Conservation (phyloP, 2,888 invertebrate species). For the Macaria liturata region DNA sequence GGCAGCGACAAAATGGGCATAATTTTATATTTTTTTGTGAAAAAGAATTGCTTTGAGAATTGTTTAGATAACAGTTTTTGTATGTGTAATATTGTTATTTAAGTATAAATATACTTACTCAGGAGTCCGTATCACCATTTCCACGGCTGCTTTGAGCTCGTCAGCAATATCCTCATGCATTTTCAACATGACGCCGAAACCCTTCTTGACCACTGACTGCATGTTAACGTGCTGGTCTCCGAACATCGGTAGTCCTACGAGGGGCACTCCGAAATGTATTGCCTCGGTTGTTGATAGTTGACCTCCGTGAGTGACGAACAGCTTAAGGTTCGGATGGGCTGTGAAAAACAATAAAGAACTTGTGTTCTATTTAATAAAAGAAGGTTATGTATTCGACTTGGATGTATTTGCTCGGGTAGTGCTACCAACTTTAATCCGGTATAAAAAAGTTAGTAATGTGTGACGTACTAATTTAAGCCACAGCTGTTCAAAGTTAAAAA, state of each 20-base stretch:
- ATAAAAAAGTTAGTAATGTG: too few species aligned
- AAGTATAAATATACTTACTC: slow-evolving; percentile 38
- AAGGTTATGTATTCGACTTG: too few species aligned
- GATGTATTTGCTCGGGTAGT: too few species aligned
- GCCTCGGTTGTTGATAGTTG: slow-evolving; percentile 65
- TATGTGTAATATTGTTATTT: neutral
- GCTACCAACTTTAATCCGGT: too few species aligned
- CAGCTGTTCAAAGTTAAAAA: too few species aligned
- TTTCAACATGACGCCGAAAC: slow-evolving; percentile 52
- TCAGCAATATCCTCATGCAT: slow-evolving; percentile 49
- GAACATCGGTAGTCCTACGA: slow-evolving; percentile 61
- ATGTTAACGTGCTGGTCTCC: slow-evolving; percentile 64
- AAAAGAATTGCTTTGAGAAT: too few species aligned
- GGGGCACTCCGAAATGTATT: slow-evolving; percentile 63
- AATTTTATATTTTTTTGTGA: too few species aligned
- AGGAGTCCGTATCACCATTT: slow-evolving; percentile 47
- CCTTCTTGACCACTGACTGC: slow-evolving; percentile 50
- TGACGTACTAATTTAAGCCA: too few species aligned
- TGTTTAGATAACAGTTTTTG: too few species aligned
- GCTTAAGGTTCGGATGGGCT: slow-evolving; percentile 59
- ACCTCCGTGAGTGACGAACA: slow-evolving; percentile 70
- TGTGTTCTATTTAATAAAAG: too few species aligned
- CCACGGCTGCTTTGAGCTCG: slow-evolving; percentile 47
- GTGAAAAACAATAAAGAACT: slow-evolving; percentile 5
- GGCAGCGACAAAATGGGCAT: too few species aligned